Evolutionary conservation across 64 coral and sea anemone genomes (phyloP).

Genomic region (Trachythela sp.): DNA sequence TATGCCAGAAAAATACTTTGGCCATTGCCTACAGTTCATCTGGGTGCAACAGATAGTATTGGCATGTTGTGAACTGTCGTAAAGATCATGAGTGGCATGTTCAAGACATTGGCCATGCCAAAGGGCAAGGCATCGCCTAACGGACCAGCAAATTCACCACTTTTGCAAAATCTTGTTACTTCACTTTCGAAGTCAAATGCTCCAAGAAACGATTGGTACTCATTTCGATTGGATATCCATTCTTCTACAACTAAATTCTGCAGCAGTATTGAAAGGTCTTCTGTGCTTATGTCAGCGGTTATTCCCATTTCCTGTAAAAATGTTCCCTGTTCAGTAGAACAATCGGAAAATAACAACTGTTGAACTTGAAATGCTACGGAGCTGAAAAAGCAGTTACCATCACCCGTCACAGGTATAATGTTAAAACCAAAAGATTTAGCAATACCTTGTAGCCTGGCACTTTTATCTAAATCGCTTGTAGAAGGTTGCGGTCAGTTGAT

Average conservation of each 20-base stretch:
- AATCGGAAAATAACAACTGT: too few relatives aligned
- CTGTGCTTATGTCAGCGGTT: too few relatives aligned
- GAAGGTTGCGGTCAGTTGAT: too few relatives aligned
- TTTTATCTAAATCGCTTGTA: too few relatives aligned
- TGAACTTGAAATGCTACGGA: too few relatives aligned
- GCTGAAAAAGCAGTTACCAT: background rate
- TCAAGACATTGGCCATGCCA: constrained; percentile 41
- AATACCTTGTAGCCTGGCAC: too few relatives aligned
- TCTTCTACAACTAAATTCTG: background rate
- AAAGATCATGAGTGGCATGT: constrained; percentile 38
- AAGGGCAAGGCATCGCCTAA: constrained; percentile 49
- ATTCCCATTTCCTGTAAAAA: too few relatives aligned
- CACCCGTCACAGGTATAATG: too few relatives aligned
- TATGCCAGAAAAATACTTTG: constrained; percentile 21
- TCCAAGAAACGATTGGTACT: constrained; percentile 3
- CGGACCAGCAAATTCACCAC: constrained; percentile 23
- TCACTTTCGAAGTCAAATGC: background rate
- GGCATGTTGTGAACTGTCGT: constrained; percentile 53
- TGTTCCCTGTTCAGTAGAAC: too few relatives aligned
- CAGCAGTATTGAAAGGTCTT: too few relatives aligned
- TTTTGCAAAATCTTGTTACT: background rate
- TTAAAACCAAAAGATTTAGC: too few relatives aligned
- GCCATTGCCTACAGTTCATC: background rate
- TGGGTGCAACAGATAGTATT: constrained; percentile 29
- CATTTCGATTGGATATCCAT: background rate